phyloP scores from a whole-genome alignment of 2,113 vertebrate species.

The Dendrocopos noguchii region DNA sequence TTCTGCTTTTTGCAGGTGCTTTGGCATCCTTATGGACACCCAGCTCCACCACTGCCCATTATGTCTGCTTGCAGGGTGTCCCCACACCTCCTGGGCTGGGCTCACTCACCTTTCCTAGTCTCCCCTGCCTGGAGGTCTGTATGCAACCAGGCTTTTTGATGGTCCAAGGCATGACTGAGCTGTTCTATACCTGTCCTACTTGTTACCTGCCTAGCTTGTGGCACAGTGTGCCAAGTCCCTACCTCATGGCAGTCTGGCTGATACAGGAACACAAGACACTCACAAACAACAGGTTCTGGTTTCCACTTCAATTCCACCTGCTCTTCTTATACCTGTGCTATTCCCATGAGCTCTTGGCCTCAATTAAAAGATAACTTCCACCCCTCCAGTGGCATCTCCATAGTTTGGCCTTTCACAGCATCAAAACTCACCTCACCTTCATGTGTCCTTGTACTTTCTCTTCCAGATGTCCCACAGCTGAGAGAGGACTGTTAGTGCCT shows the following conservation, averaged over 20 bases:
- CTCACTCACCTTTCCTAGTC: background rate
- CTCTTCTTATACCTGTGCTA: background rate
- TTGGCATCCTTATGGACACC: background rate
- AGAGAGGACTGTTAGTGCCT: background rate
- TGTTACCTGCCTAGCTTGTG: background rate
- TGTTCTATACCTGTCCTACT: background rate
- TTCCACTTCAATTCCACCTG: background rate
- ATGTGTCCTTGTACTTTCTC: background rate
- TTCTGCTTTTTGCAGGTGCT: background rate
- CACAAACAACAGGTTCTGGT: background rate
- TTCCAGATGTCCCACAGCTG: background rate
- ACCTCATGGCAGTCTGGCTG: background rate
- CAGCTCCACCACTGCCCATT: background rate
- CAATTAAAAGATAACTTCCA: background rate
- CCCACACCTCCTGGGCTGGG: background rate
- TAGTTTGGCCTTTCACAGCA: background rate
- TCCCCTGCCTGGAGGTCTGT: background rate
- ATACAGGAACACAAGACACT: background rate
- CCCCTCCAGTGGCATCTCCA: background rate
- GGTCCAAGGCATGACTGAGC: rapidly evolving
- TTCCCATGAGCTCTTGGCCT: background rate
- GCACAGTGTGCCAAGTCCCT: background rate
- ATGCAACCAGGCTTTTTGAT: background rate
- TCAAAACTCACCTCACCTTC: background rate
- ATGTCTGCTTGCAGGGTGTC: background rate